These are phyloP conservation scores for Odontomyia ornata DNA, from an alignment of 2,888 invertebrate genomes.

Conservation along the genomic window DNA sequence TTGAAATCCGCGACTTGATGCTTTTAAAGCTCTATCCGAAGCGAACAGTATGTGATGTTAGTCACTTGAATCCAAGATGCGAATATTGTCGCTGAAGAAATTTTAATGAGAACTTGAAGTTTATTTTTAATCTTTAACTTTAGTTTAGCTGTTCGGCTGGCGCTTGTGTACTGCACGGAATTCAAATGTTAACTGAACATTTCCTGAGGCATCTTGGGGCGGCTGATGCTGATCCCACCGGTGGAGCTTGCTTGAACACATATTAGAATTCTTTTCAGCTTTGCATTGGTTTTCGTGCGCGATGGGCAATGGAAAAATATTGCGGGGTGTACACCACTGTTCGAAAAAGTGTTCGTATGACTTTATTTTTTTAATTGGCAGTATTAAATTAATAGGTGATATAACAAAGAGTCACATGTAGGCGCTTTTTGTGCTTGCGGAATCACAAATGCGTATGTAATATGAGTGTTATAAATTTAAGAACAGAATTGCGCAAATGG, in stretches of 20 bases:
- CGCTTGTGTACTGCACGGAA: conserved; percentile 21
- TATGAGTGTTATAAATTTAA: too few relatives aligned
- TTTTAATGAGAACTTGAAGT: too few relatives aligned
- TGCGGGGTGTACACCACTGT: not conserved
- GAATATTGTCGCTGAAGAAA: too few relatives aligned
- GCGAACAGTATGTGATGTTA: not conserved
- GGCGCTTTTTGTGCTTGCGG: too few relatives aligned
- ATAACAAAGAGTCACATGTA: too few relatives aligned
- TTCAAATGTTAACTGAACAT: conserved; percentile 38
- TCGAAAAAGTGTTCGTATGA: not conserved
- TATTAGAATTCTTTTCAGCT: not conserved
- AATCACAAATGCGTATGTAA: too few relatives aligned
- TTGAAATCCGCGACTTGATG: conserved; percentile 14
- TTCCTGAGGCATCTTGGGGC: not conserved
- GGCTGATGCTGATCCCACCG: not conserved
- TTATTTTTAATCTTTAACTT: too few relatives aligned
- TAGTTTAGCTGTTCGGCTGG: not conserved
- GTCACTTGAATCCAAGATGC: not conserved
- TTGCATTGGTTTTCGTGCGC: not conserved
- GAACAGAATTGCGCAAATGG: too few relatives aligned
- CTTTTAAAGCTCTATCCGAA: conserved; percentile 32
- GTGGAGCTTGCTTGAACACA: conserved; percentile 21
- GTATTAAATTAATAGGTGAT: too few relatives aligned
- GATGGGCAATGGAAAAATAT: not conserved
- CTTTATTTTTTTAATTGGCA: too few relatives aligned